A percentile compares a stretch with the other conserved stretches of the same genome.
Evolutionary conservation across 2,113 vertebrate species (phyloP).

Genomic region (Poicephalus gulielmi): DNA sequence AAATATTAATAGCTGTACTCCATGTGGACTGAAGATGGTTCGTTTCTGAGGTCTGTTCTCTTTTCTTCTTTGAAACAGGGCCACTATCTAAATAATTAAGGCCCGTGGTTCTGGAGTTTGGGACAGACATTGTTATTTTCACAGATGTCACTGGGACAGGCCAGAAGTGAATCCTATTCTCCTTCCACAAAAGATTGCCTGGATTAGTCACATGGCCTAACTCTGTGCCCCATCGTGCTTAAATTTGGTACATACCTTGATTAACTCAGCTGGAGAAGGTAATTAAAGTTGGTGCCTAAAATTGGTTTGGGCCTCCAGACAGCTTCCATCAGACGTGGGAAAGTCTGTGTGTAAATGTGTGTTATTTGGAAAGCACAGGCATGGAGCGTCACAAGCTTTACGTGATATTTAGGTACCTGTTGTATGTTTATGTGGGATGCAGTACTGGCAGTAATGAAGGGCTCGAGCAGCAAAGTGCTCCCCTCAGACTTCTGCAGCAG

Average conservation of each 20-base stretch:
- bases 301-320: constrained; percentile 43
- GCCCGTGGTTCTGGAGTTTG: constrained; percentile 29
- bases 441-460: fast-evolving
- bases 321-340: neutral
- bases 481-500: too few species aligned
- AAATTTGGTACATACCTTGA: constrained; percentile 43
- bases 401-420: fast-evolving
- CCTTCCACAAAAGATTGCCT: neutral
- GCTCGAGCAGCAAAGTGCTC: neutral
- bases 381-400: fast-evolving
- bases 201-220: neutral
- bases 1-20: constrained; percentile 61
- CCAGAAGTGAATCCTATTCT: constrained; percentile 22
- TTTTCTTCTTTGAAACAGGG: constrained; percentile 47
- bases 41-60: constrained; percentile 25
- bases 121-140: constrained; percentile 47
- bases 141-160: constrained; percentile 49
- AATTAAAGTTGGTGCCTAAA: constrained; percentile 46
- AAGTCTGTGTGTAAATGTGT: neutral
- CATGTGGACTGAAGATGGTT: neutral
- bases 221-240: neutral
- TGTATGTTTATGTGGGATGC: fast-evolving
- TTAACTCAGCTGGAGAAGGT: constrained; percentile 56
- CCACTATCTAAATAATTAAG: constrained; percentile 62
- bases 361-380: fast-evolving